Base-by-base conservation (phyloP, 2,113 vertebrate species). In the Hypocryptadius cinnamomeus region DNA sequence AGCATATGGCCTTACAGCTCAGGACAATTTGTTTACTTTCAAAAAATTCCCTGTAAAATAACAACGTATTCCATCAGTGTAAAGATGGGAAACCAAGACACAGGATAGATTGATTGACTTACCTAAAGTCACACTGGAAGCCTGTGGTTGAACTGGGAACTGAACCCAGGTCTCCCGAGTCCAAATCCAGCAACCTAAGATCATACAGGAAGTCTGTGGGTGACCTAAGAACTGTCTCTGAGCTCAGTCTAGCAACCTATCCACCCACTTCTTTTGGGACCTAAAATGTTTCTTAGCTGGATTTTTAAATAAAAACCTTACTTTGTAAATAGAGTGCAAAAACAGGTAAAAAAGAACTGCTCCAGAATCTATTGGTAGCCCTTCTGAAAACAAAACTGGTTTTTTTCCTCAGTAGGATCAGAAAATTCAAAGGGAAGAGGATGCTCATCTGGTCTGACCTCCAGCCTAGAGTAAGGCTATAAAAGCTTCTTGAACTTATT, bases 131-230 rank as follows among this genome's bases (percentile, higher is more conserved):
- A 96, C 93, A 93, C 31, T 91, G 94, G 92, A 95, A 93, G 95
- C 89, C 96, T 95, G 93, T 95, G 94, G 94, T 92, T 96, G 95
- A 96, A 94, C 96, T 96, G 85, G 95, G 82, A 95, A 96, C 94
- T 71, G 93, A 94, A 94, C 96, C 85, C 71, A 94, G 91, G 95
- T 94, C 94, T 86, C 95, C 93, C 40, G 94, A 96, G 82, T 96
- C 95, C 94, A 96, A 95, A 92, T 95, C 94, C 95, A 95, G 96
- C 89, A 96, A 96, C 94, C 96, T 96, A 96, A 96, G 96, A 96
- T 96, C 92, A 96, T 94, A 96, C 76, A 96, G 96, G 94, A 96
- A 96, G 95, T 93, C 92, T 85, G 86, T 96, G 61, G 91, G 77
- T 96, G 61, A 96, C 95, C 95, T 96, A 86, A 66, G 57, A 94